Evolutionary conservation across 2,888 invertebrate genomes (phyloP).

Genomic region (Adelphocoris suturalis): DNA sequence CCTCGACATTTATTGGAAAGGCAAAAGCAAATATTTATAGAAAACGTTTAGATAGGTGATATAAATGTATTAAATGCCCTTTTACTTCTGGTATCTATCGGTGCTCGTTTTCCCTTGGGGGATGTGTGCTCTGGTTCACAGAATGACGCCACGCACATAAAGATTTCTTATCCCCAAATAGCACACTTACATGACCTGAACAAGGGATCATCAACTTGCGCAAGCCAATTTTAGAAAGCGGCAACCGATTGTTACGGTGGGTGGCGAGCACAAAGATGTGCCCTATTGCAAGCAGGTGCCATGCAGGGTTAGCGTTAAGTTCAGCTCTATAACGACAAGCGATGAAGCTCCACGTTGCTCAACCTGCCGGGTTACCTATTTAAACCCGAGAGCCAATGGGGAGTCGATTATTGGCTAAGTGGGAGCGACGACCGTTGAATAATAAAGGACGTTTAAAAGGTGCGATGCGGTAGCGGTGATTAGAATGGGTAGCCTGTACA

Average conservation of each 20-base stretch:
- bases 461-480: constrained; percentile 17
- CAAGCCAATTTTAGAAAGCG: constrained; percentile 51
- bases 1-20: no score
- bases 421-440: constrained; percentile 55
- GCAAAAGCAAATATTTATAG: no score
- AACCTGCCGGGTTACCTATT: constrained; percentile 34
- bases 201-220: constrained; percentile 47
- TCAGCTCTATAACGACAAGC: constrained; percentile 5
- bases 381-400: constrained; percentile 11
- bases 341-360: constrained; percentile 31
- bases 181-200: constrained; percentile 26
- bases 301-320: constrained; percentile 31
- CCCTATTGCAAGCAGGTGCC: constrained; percentile 43
- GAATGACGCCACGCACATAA: not conserved
- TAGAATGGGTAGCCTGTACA: not conserved
- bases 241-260: constrained; percentile 24
- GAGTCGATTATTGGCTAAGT: constrained; percentile 47
- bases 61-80: no score
- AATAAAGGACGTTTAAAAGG: constrained; percentile 30
- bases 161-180: not conserved
- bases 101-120: no score
- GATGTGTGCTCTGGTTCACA: not conserved
- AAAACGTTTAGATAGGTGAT: no score
- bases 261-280: constrained; percentile 30
- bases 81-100: no score